Evolutionary conservation across 2,113 vertebrate species (phyloP).

Genomic region (Maccullochella peelii): DNA sequence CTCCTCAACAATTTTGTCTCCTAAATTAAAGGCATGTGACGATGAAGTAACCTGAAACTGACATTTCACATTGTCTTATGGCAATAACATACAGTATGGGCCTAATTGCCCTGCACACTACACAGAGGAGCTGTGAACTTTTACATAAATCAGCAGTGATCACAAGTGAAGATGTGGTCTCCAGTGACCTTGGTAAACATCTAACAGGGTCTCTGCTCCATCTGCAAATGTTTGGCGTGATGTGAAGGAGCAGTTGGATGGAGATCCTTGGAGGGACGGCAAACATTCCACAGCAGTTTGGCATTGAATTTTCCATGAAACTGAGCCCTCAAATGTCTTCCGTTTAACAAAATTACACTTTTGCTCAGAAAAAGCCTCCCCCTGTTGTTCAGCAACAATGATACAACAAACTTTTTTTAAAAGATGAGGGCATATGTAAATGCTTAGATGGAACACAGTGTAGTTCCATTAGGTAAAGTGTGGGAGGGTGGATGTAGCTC

Average conservation of each 20-base stretch:
- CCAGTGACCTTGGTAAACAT: constrained; percentile 71
- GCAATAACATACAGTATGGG: background rate
- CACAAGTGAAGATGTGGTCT: constrained; percentile 46
- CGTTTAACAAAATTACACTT: constrained; percentile 73
- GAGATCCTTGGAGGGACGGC: constrained; percentile 70
- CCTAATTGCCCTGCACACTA: background rate
- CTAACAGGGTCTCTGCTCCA: constrained; percentile 70
- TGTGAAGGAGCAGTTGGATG: constrained; percentile 63
- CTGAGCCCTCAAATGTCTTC: constrained; percentile 77
- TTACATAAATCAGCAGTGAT: constrained; percentile 44
- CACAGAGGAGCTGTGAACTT: constrained; percentile 24
- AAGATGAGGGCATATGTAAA: constrained; percentile 76
- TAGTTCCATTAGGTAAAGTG: constrained; percentile 75
- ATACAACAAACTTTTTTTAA: constrained; percentile 35
- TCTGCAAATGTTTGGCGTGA: constrained; percentile 79
- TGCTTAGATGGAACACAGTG: constrained; percentile 65
- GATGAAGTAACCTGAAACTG: constrained; percentile 1
- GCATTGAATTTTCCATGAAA: constrained; percentile 80
- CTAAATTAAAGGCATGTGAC: constrained; percentile 39
- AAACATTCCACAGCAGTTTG: constrained; percentile 79
- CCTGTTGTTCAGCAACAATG: constrained; percentile 59
- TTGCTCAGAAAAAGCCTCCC: constrained; percentile 63
- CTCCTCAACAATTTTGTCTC: constrained; percentile 35
- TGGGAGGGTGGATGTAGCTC: constrained; percentile 52
- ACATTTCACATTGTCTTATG: background rate